A percentile compares a stretch with the other conserved stretches of the same genome.
These are phyloP conservation scores for Sisyra nigra DNA, from an alignment of 2,888 invertebrate species.

Conservation along the genomic window DNA sequence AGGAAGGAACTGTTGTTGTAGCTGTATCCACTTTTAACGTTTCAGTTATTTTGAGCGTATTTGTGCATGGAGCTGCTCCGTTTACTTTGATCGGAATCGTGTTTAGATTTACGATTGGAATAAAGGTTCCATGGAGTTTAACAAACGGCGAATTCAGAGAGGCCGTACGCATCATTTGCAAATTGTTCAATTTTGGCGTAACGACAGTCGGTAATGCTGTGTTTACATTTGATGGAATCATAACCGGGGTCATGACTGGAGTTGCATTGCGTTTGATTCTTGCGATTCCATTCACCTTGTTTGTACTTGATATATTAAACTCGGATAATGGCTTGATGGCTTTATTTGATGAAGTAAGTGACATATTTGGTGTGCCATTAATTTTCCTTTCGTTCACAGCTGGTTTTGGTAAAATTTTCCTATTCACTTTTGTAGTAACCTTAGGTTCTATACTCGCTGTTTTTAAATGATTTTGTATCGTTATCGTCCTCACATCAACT, in stretches of 20 bases:
- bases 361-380: conserved; percentile 8
- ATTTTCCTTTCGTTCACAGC: conserved; percentile 14
- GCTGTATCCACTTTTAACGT: conserved; percentile 22
- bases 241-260: not conserved
- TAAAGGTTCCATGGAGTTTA: conserved; percentile 28
- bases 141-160: conserved; percentile 21
- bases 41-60: not conserved
- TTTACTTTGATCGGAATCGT: conserved; percentile 22
- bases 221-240: conserved; percentile 7
- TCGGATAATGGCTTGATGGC: not conserved
- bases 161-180: conserved; percentile 23
- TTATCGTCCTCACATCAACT: conserved; percentile 20
- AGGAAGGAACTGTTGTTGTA: conserved; percentile 24
- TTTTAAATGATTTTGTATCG: conserved; percentile 21
- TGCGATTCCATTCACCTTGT: not conserved
- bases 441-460: conserved; percentile 14
- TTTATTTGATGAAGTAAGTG: conserved; percentile 32
- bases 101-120: conserved; percentile 29
- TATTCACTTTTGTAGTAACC: conserved; percentile 17
- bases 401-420: conserved; percentile 27
- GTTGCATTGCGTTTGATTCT: not conserved
- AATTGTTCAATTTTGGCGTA: conserved; percentile 20
- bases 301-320: not conserved
- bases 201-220: conserved; percentile 8
- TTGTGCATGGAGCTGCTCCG: conserved; percentile 2